Evolutionary conservation across 1,140 invertebrate genomes (phyloP), one percentile per base, ranked within the genome.

Genomic region (Scylla paramamosain): DNA sequence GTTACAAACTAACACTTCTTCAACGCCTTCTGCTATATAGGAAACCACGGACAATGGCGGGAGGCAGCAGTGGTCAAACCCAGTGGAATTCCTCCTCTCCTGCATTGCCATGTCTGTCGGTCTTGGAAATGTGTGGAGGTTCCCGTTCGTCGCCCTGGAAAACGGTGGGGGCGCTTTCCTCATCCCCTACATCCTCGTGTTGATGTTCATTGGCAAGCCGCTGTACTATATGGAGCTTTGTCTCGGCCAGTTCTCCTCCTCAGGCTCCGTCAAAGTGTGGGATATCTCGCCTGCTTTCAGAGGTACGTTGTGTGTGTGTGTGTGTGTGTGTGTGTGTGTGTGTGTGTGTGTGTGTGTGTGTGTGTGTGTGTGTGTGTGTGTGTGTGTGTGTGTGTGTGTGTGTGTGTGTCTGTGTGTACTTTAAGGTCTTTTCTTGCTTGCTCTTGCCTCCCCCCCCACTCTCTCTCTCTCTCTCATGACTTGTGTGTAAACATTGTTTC

Each of bases 131-230:
- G 96, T 97, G 45, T 97, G 97, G 97, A 92, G 97, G 48, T 97
- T 97, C 95, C 97, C 97, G 0, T 97, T 97, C 94, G 97, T 97
- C 16, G 97, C 97, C 0, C 97, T 97, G 96, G 96, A 97, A 86
- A 97, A 97, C 95, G 97, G 97, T 12, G 97, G 96, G 14, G 97
- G 97, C 39, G 97, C 97, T 29, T 98, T 98, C 96, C 96, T 97
- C 59, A 97, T 97, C 59, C 97, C 97, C 6, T 98, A 98, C 96
- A 95, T 97, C 32, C 96, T 97, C 20, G 97, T 98, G 45, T 97
- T 98, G 95, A 96, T 97, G 20, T 96, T 98, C 52, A 97, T 98
- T 93, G 97, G 97, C 28, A 97, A 95, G 96, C 96, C 96, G 4
- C 89, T 96, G 45, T 96, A 96, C 93, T 96, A 96, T 67, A 95